Evolutionary conservation across 2,797 vertebrate species (phyloP).

Genomic region (Sylvilagus floridanus): DNA sequence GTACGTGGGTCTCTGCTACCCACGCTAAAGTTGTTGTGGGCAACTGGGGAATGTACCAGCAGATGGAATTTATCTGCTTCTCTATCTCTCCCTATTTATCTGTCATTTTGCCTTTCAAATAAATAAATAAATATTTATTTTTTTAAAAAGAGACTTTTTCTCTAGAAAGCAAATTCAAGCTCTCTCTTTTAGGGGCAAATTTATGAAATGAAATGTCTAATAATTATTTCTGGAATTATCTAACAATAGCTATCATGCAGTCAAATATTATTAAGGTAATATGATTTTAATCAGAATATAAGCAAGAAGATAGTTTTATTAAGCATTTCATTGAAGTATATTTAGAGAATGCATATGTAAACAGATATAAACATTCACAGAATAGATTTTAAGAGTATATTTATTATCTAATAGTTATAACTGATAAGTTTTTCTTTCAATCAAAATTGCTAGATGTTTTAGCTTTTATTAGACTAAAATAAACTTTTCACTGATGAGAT

Average conservation of each 20-base stretch:
- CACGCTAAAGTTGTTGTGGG: too few relatives aligned
- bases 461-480: background rate
- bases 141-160: background rate
- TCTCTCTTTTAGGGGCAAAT: slow-evolving; percentile 28
- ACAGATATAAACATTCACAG: background rate
- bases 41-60: too few relatives aligned
- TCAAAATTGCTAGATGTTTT: background rate
- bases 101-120: too few relatives aligned
- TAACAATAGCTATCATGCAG: background rate
- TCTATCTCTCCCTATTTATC: too few relatives aligned
- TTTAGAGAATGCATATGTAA: background rate
- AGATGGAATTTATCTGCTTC: too few relatives aligned
- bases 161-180: slow-evolving; percentile 18
- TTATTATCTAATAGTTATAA: background rate
- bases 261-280: background rate
- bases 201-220: background rate
- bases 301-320: background rate
- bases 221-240: background rate
- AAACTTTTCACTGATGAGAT: background rate
- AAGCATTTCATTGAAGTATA: background rate
- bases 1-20: too few relatives aligned
- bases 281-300: slow-evolving; percentile 37
- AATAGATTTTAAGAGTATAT: background rate
- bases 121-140: too few relatives aligned
- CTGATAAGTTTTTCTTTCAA: background rate